Evolutionary conservation across 1,140 invertebrate genomes (phyloP), one percentile per base, ranked within the genome.

Genomic region (Eriosoma lanigerum): DNA sequence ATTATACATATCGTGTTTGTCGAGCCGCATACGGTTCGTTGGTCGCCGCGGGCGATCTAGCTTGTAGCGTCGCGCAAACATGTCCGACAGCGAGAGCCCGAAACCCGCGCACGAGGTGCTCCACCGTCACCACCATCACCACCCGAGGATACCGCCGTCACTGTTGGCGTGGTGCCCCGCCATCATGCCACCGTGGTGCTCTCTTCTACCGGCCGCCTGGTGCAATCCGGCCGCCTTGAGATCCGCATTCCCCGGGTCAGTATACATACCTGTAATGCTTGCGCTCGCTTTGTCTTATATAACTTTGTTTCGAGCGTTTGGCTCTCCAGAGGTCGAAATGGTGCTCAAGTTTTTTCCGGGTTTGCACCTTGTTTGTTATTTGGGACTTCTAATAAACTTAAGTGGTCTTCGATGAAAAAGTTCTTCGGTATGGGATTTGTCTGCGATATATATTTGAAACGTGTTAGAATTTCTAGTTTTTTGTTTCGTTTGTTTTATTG

Each of bases 241-340:
- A 24, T 82, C 82, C 5, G 84, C 83, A 21, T 83, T 84, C 5
- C 84, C 84, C 44, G 84, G 84, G 84, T 84, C 29, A 81, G 82
- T 83, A 82, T 44, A 17, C 48, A 10, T 6, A 38, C 32, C 32
- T 38, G 8, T 38, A 8, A 38, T n/a, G n/a, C n/a, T n/a, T n/a
- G n/a, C n/a, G n/a, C n/a, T n/a, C n/a, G n/a, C n/a, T n/a, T n/a
- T n/a, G n/a, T n/a, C n/a, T n/a, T n/a, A n/a, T n/a, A n/a, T n/a
- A n/a, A n/a, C n/a, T n/a, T n/a, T n/a, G n/a, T n/a, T n/a, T n/a
- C n/a, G n/a, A n/a, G n/a, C n/a, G n/a, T n/a, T n/a, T n/a, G n/a
- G n/a, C n/a, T n/a, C n/a, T n/a, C n/a, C n/a, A n/a, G n/a, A n/a
- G n/a, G n/a, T n/a, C n/a, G n/a, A n/a, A n/a, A n/a, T n/a, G n/a